Evolutionary conservation across 2,888 invertebrate genomes (phyloP), one percentile per base, ranked within the genome.

Genomic region (Meganola albula): DNA sequence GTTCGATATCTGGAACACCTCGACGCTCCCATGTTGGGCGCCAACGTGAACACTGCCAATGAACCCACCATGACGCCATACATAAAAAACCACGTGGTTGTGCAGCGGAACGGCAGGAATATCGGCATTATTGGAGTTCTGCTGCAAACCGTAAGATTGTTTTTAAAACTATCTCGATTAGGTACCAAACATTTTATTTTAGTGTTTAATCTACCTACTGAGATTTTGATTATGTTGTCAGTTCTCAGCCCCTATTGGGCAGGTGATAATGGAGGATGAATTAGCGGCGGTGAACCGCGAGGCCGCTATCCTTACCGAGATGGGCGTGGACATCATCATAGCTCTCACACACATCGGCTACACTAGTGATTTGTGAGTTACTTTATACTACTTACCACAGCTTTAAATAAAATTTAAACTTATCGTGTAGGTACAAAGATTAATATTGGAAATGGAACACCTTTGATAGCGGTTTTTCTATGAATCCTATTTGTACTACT

Each of bases 91-190:
- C 92, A 92, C 26, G 75, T 88, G 1, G 79, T 93, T 2, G 76
- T 93, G 10, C 86, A 87, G 35, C 79, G 90, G 11, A 79, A 75
- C 4, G 91, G 90, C 0, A 84, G 89, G 28, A 89, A 86, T 60
- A 92, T 95, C 37, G 96, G 95, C 0, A 83, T 95, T 10, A 91
- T 95, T 31, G 96, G 96, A 1, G 92, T 93, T 8, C 88, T 94
- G 3, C 70, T 92, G 12, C 83, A 43, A 43, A 20, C 20, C 2
- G 20, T 20, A 7, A 20, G 20, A n/a, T 16, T 16, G 4, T 16
- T 16, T 16, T 35, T 31, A 24, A 8, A 13, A 7, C 24, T 12
- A 11, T 2, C 14, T 29, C 11, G 10, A 10, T 18, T 24, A 12
- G 9, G 12, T 2, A 12, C 3, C 4, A 16, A 16, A 16, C 6